These are phyloP conservation scores for Eristalinus sepulchralis DNA, from an alignment of 2,888 invertebrate genomes.

Conservation along the genomic window DNA sequence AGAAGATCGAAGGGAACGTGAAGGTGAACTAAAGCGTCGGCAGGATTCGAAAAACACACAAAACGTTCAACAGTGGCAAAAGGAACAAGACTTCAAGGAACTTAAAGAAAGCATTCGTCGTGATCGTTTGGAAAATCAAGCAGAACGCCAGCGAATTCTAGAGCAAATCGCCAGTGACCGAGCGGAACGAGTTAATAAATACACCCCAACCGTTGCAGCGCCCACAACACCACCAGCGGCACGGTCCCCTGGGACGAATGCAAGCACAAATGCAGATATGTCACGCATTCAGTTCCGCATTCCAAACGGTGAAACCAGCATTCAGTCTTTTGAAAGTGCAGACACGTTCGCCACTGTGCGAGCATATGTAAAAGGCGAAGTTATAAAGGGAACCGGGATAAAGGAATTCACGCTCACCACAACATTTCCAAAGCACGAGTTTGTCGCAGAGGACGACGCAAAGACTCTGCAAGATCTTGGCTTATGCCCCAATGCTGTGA, in stretches of 20 bases:
- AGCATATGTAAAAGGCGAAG: constrained; percentile 77
- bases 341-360: constrained; percentile 84
- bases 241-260: constrained; percentile 58
- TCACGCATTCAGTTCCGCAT: constrained; percentile 92
- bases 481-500: constrained; percentile 90
- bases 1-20: constrained; percentile 85
- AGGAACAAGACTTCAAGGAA: constrained; percentile 87
- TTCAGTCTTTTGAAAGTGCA: constrained; percentile 87
- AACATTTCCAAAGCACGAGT: constrained; percentile 94
- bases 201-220: constrained; percentile 71
- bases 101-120: constrained; percentile 83
- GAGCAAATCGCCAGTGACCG: constrained; percentile 94
- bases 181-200: constrained; percentile 84
- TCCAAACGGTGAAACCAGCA: constrained; percentile 89
- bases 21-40: constrained; percentile 87
- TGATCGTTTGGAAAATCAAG: constrained; percentile 88
- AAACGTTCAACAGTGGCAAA: constrained; percentile 87
- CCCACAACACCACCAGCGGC: constrained; percentile 71
- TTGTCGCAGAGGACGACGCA: constrained; percentile 91
- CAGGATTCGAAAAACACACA: constrained; percentile 88
- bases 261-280: constrained; percentile 77
- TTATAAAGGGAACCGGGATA: constrained; percentile 77
- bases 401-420: constrained; percentile 89
- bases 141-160: constrained; percentile 88
- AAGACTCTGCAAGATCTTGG: constrained; percentile 92